phyloP scores from a whole-genome alignment of 2,888 invertebrate species.

The Venustoraphidia nigricollis region DNA sequence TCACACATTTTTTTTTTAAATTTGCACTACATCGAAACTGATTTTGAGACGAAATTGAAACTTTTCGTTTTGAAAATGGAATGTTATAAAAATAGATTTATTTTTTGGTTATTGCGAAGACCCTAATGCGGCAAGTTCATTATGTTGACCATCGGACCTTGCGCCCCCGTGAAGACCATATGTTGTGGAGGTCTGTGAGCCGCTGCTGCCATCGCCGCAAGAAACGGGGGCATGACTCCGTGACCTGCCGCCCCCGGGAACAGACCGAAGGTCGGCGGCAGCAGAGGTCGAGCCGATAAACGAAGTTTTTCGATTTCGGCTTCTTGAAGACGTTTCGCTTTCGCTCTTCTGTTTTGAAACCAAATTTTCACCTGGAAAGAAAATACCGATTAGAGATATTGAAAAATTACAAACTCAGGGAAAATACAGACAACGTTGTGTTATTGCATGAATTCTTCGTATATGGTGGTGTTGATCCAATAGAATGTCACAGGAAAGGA shows the following conservation, averaged over 20 bases:
- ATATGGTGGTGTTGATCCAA: no score
- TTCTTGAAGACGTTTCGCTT: conserved; percentile 92
- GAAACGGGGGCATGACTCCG: conserved; percentile 41
- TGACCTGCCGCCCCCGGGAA: conserved; percentile 47
- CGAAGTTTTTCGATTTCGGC: conserved; percentile 86
- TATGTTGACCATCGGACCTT: conserved; percentile 39
- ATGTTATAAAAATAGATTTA: not conserved
- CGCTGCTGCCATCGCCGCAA: conserved; percentile 48
- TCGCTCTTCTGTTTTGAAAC: conserved; percentile 72
- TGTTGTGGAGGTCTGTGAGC: conserved; percentile 40
- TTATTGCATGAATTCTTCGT: no score
- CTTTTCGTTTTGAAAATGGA: no score
- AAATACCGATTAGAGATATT: not conserved
- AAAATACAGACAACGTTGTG: not conserved
- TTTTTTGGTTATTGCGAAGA: not conserved
- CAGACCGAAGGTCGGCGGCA: conserved; percentile 58
- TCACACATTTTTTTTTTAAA: no score
- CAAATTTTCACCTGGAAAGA: conserved; percentile 53
- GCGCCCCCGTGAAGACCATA: conserved; percentile 38
- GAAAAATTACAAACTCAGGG: not conserved
- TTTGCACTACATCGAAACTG: no score
- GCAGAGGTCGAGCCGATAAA: conserved; percentile 63
- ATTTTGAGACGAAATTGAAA: no score
- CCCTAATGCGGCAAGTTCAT: conserved; percentile 44
- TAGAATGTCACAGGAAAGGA: no score